Conservation (phyloP, 2,113 vertebrate genomes). For the Terrapene triunguis region DNA sequence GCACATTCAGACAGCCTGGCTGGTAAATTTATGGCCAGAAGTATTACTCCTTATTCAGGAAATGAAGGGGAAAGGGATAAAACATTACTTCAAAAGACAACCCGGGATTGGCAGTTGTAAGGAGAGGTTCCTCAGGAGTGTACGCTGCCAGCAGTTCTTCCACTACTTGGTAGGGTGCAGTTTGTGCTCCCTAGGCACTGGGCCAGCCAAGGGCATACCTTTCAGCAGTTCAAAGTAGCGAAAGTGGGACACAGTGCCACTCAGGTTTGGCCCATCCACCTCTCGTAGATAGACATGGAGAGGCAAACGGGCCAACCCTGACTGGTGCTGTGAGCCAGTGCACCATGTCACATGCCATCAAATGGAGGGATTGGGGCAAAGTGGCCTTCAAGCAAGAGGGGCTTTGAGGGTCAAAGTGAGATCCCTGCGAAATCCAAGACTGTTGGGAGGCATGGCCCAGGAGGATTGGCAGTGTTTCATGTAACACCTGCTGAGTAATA, state of each 20-base stretch:
- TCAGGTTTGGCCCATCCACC: not conserved
- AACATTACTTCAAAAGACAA: not conserved
- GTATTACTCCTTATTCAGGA: constrained; percentile 44
- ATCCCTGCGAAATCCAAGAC: not conserved
- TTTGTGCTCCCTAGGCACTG: constrained; percentile 21
- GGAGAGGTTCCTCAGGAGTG: not conserved
- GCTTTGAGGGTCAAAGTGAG: not conserved
- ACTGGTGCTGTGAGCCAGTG: not conserved
- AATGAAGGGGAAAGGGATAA: constrained; percentile 30
- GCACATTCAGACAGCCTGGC: not conserved
- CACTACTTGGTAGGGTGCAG: not conserved
- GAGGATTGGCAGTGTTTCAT: not conserved
- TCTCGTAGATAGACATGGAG: not conserved
- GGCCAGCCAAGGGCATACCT: not conserved
- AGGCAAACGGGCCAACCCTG: not conserved
- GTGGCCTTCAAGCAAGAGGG: not conserved
- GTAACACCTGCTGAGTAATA: not conserved
- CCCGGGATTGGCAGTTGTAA: not conserved
- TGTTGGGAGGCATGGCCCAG: not conserved
- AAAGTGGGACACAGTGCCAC: not conserved
- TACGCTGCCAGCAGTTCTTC: not conserved
- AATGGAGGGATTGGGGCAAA: not conserved
- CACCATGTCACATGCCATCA: not conserved
- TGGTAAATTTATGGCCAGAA: not conserved
- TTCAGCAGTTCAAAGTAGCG: not conserved